Percentiles rank a stretch among this genome's conserved stretches.
Conservation (phyloP, 2,113 vertebrate species). For the human region DNA sequence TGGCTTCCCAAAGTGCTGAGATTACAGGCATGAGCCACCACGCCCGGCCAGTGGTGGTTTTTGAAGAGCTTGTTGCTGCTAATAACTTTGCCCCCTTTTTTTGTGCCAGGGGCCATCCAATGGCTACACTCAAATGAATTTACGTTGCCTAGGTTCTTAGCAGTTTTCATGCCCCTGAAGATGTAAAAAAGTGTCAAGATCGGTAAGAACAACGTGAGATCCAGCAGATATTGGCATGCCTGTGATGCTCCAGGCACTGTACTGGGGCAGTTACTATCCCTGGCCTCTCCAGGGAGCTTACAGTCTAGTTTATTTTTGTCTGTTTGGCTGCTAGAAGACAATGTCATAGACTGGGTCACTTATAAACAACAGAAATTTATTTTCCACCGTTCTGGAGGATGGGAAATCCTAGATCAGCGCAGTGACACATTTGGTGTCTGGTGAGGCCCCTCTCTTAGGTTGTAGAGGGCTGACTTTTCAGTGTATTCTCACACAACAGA, state of each 20-base stretch:
- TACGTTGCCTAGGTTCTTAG: background rate
- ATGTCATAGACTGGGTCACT: background rate
- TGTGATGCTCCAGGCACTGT: fast-evolving
- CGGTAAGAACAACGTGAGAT: background rate
- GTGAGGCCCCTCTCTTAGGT: background rate
- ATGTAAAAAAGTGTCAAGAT: background rate
- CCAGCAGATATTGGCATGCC: background rate
- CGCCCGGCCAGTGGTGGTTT: background rate
- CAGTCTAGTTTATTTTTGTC: background rate
- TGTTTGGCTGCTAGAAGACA: background rate
- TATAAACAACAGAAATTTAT: background rate
- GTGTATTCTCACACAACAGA: background rate
- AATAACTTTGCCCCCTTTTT: background rate
- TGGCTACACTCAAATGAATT: background rate
- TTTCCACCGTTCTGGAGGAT: background rate
- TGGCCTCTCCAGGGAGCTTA: background rate
- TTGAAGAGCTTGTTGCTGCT: background rate
- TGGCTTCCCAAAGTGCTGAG: no score
- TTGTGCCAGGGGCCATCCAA: no score
- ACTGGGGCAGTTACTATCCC: fast-evolving
- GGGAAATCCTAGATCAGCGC: background rate
- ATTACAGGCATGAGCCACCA: no score
- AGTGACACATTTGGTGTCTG: background rate
- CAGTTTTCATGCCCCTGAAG: background rate
- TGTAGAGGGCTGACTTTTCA: background rate